Evolutionary conservation across 1,140 invertebrate genomes (phyloP), one percentile per base, ranked within the genome.

Genomic region (Papilio polyxenes): DNA sequence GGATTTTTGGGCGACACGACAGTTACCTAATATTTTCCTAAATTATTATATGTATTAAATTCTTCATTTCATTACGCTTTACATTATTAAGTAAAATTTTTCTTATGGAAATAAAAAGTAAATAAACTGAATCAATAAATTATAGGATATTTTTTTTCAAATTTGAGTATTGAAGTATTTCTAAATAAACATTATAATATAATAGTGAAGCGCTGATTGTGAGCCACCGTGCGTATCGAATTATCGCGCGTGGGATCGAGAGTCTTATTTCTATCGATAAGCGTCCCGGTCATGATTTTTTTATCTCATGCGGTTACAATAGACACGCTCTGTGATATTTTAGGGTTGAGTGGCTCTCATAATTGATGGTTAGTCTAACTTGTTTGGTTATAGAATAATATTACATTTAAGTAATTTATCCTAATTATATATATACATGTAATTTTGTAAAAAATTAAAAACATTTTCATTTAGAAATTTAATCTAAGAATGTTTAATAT

Each of bases 231-330:
- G 86, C 90, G 85, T 87, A 84, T 87, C 90, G 82, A 87, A 92
- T 91, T 74, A 10, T 74, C 40, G 81, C 86, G 87, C 91, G 88
- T 89, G 89, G 82, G 82, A 78, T 65, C 75, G 78, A 85, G 81
- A 80, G 80, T 81, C 88, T 85, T 88, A 91, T 89, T 87, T 91
- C 89, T 84, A 89, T 89, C 89, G 91, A 92, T 91, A 92, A 88
- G 84, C 91, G 85, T 91, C 83, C 37, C 82, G 77, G 83, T 80
- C 65, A 44, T 82, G 87, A 89, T 90, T 88, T 91, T 44, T 89
- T 92, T 77, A 77, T 92, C 91, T 91, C 90, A 89, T 89, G 83
- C 79, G 78, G 56, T 77, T 80, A 86, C 83, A 87, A 86, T 85
- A 83, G 82, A 80, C 31, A 83, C 84, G 23, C 65, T 59, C 81